Evolutionary conservation across 1,140 invertebrate species (phyloP).

Genomic region (Bombus waltoni): DNA sequence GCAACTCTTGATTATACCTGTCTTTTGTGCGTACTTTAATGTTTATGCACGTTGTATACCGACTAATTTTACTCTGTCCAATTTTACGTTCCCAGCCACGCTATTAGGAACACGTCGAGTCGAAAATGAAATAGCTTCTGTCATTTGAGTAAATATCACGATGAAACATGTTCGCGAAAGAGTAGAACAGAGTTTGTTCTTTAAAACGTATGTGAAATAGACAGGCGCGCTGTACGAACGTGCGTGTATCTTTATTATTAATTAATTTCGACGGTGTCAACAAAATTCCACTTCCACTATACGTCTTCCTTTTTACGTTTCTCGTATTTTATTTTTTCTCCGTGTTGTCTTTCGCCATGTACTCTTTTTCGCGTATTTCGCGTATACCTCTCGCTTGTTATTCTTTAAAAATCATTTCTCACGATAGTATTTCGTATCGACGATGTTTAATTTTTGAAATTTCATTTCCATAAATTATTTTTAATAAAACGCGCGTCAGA

Average conservation of each 20-base stretch:
- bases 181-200: background rate
- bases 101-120: no score
- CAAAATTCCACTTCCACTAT: no score
- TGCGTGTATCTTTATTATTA: no score
- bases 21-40: slow-evolving; percentile 30
- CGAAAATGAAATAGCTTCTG: slow-evolving; percentile 14
- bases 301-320: no score
- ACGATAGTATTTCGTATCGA: background rate
- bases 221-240: no score
- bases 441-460: background rate
- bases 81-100: background rate
- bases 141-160: background rate
- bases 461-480: background rate
- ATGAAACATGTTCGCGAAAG: no score
- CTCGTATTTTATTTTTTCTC: no score
- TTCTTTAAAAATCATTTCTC: background rate
- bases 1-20: slow-evolving; percentile 34
- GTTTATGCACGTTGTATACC: slow-evolving; percentile 6
- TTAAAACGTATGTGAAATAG: background rate
- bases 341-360: no score
- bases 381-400: background rate
- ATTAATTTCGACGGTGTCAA: no score
- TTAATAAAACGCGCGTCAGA: background rate
- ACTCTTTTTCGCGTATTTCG: no score
- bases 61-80: slow-evolving; percentile 16